phyloP scores from a whole-genome alignment of 2,113 vertebrate species.

The Pseudorasbora parva region DNA sequence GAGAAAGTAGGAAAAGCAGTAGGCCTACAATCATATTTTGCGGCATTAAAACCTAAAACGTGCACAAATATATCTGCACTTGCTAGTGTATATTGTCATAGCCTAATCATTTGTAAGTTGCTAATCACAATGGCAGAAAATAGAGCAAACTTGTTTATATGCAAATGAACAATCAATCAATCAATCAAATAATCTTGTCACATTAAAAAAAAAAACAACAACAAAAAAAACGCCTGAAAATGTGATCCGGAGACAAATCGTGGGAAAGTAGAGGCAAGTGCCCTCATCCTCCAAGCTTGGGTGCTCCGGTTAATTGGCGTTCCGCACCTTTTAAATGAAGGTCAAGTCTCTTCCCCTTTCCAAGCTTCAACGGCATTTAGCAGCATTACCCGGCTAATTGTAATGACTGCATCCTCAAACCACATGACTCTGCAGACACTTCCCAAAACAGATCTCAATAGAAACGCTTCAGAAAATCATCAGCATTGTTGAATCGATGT shows the following conservation, averaged over 20 bases:
- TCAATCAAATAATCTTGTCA: background rate
- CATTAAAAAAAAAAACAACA: too few relatives aligned
- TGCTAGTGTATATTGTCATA: too few relatives aligned
- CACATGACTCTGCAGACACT: conserved; percentile 21
- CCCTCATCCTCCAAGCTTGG: conserved; percentile 56
- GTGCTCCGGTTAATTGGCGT: conserved; percentile 63
- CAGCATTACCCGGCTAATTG: conserved; percentile 59
- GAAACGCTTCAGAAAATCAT: background rate
- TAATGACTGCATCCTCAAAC: conserved; percentile 39
- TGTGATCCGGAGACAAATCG: background rate
- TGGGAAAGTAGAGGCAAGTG: conserved; percentile 65
- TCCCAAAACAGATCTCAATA: conserved; percentile 17
- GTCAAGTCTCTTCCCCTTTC: conserved; percentile 59
- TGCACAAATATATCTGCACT: background rate
- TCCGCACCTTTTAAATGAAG: conserved; percentile 65
- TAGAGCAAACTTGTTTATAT: background rate
- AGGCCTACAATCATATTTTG: too few relatives aligned
- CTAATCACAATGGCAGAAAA: background rate
- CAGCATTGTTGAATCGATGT: conserved; percentile 3
- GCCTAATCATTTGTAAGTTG: background rate
- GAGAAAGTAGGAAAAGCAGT: background rate
- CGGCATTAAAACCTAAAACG: background rate
- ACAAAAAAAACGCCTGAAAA: background rate
- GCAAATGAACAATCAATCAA: background rate
- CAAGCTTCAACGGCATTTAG: conserved; percentile 56